These are phyloP conservation scores for Eulithis testata DNA, from an alignment of 2,888 invertebrate species.

Conservation along the genomic window DNA sequence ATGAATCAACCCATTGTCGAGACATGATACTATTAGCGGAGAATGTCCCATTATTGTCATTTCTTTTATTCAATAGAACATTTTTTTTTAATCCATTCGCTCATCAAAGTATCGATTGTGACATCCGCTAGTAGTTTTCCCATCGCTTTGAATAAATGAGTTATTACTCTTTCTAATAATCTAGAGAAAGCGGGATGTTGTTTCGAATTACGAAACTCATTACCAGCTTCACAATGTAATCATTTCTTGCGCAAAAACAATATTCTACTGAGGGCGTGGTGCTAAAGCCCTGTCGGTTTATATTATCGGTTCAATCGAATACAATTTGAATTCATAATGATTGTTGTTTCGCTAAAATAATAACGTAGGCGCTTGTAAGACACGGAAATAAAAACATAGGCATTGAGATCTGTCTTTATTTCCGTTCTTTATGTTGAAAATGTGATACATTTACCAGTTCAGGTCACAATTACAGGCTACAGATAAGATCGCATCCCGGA, in stretches of 20 bases:
- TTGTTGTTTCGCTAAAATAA: not conserved
- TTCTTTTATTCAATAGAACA: slow-evolving; percentile 7
- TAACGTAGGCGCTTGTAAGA: not conserved
- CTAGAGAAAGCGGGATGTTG: slow-evolving; percentile 54
- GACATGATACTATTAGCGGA: slow-evolving; percentile 11
- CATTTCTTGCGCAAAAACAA: slow-evolving; percentile 49
- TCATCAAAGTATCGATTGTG: slow-evolving; percentile 37
- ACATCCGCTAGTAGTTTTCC: slow-evolving; percentile 43
- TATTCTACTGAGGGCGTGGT: slow-evolving; percentile 43
- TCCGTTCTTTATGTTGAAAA: not conserved
- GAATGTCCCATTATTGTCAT: slow-evolving; percentile 19
- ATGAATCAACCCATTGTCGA: slow-evolving; percentile 15
- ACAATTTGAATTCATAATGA: slow-evolving; percentile 15
- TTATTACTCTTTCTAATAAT: slow-evolving; percentile 33
- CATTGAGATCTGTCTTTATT: not conserved
- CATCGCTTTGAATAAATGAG: slow-evolving; percentile 45
- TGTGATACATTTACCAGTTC: too few species aligned
- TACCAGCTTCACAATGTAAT: slow-evolving; percentile 54
- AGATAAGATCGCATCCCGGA: not conserved
- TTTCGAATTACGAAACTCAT: slow-evolving; percentile 56
- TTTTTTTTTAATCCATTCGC: slow-evolving; percentile 8
- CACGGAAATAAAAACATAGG: not conserved
- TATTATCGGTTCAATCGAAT: slow-evolving; percentile 37
- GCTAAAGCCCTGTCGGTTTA: slow-evolving; percentile 48
- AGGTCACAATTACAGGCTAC: not conserved